A percentile compares a stretch with the other conserved stretches of the same genome.
phyloP scores from a whole-genome alignment of 2,888 invertebrate genomes.

The Beris morrisii region DNA sequence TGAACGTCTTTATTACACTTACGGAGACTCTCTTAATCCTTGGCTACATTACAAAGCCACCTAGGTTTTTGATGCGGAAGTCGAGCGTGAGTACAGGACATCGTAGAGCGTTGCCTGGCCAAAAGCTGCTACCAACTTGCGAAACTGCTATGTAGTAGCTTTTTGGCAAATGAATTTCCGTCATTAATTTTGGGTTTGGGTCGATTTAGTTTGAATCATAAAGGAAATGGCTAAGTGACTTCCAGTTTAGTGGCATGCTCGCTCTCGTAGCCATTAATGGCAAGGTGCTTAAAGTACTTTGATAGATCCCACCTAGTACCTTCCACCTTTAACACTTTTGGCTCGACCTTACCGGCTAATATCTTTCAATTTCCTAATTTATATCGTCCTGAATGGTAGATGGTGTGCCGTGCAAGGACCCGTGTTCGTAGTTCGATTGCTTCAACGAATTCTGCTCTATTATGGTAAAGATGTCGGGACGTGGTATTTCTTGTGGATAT shows the following conservation, averaged over 20 bases:
- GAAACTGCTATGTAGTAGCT: slow-evolving; percentile 5
- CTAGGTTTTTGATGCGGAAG: too few species aligned
- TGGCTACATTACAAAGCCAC: neutral
- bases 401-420: too few species aligned
- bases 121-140: too few species aligned
- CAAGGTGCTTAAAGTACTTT: slow-evolving; percentile 28
- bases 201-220: slow-evolving; percentile 38
- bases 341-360: slow-evolving; percentile 28
- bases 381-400: slow-evolving; percentile 4
- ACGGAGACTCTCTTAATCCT: slow-evolving; percentile 18
- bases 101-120: too few species aligned
- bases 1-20: slow-evolving; percentile 36
- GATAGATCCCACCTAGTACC: slow-evolving; percentile 25
- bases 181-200: slow-evolving; percentile 39
- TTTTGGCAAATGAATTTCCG: slow-evolving; percentile 37
- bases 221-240: slow-evolving; percentile 38
- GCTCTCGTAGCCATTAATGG: slow-evolving; percentile 30
- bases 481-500: too few species aligned
- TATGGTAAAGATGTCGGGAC: too few species aligned
- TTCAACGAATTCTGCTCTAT: too few species aligned
- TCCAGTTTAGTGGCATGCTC: slow-evolving; percentile 15
- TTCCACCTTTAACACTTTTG: slow-evolving; percentile 32
- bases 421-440: too few species aligned
- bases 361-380: slow-evolving; percentile 35
- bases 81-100: too few species aligned